Conservation (phyloP, 2,888 invertebrate genomes). For the Plebejus melissa region DNA sequence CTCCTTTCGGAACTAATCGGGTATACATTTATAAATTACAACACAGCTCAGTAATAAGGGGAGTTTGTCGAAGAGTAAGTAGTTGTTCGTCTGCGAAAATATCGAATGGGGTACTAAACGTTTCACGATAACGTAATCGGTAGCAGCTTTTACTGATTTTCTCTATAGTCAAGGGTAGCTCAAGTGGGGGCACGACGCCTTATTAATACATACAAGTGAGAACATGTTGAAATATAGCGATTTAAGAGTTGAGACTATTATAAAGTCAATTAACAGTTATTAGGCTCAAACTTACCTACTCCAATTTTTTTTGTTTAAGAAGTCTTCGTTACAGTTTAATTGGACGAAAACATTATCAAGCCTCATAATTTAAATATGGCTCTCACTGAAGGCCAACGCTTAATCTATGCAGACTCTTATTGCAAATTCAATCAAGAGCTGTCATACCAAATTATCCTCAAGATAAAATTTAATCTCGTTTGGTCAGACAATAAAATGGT, state of each 20-base stretch:
- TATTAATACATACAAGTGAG: no score
- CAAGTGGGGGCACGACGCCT: no score
- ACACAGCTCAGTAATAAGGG: conserved; percentile 52
- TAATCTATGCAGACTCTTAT: neutral
- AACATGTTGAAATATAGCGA: no score
- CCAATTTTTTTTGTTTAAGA: neutral
- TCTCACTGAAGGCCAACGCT: no score
- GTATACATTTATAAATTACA: conserved; percentile 64
- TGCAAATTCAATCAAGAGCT: neutral
- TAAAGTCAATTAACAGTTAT: neutral
- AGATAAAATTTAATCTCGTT: conserved; percentile 14
- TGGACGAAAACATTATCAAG: neutral
- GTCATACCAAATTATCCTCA: neutral
- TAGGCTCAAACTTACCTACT: neutral
- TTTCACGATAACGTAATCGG: neutral
- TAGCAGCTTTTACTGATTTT: neutral
- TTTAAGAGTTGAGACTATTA: no score
- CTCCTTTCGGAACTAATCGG: conserved; percentile 50
- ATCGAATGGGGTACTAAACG: neutral
- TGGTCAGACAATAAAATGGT: conserved; percentile 10
- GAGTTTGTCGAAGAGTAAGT: conserved; percentile 2
- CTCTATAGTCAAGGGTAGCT: neutral
- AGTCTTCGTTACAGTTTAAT: neutral
- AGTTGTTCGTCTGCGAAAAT: neutral
- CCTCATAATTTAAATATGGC: no score